Percentiles rank a stretch among this genome's conserved stretches.
Evolutionary conservation across 2,888 invertebrate species (phyloP).

Genomic region (Caprella mutica): DNA sequence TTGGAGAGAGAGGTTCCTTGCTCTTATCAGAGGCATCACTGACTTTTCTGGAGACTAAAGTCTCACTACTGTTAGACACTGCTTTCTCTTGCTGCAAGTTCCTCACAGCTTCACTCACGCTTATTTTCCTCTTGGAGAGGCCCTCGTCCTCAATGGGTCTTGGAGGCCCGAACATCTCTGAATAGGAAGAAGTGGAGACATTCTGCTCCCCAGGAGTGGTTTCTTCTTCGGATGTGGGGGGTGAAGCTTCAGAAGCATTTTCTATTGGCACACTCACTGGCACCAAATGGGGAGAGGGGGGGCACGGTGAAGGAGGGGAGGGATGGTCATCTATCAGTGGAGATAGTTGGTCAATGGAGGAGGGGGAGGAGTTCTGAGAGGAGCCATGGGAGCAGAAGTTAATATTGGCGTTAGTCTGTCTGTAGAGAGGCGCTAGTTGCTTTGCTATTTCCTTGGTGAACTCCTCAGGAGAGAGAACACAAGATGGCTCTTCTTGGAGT

Average conservation of each 20-base stretch:
- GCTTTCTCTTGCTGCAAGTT: slow-evolving; percentile 24
- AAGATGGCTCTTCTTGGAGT: not conserved
- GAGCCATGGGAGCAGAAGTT: slow-evolving; percentile 16
- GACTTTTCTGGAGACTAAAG: slow-evolving; percentile 11
- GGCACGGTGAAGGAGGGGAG: slow-evolving; percentile 28
- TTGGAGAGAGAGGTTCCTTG: not conserved
- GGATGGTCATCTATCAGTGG: slow-evolving; percentile 15
- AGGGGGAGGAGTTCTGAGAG: slow-evolving; percentile 2
- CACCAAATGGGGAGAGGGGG: slow-evolving; percentile 11
- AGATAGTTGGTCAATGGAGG: slow-evolving; percentile 2
- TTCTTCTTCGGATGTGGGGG: slow-evolving; percentile 13
- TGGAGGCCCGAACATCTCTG: slow-evolving; percentile 19
- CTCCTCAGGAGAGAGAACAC: not conserved
- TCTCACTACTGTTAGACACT: slow-evolving; percentile 28
- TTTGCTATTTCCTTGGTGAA: not conserved
- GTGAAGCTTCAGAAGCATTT: slow-evolving; percentile 24
- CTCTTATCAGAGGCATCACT: not conserved
- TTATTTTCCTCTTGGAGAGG: slow-evolving; percentile 20
- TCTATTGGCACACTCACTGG: not conserved
- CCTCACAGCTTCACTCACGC: slow-evolving; percentile 30
- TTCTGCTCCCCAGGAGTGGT: too few relatives aligned
- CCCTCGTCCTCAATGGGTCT: slow-evolving; percentile 27
- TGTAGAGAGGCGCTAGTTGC: slow-evolving; percentile 4
- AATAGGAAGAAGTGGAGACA: not conserved
- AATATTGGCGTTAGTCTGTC: slow-evolving; percentile 7